Conservation (phyloP, 2,797 vertebrate genomes). For the Bufotes viridis region DNA sequence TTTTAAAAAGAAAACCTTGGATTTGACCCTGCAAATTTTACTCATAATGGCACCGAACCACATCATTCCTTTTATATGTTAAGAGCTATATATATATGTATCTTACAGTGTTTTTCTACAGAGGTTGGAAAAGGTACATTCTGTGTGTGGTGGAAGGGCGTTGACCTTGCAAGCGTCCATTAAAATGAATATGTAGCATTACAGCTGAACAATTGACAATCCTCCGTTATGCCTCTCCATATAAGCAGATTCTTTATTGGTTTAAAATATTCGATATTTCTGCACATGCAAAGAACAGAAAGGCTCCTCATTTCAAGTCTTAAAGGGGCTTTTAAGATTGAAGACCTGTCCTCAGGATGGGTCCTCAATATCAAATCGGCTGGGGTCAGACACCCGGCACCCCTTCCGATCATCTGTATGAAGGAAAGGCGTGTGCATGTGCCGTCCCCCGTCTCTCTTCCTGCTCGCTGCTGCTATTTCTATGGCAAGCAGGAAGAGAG, state of each 20-base stretch:
- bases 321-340: too few species aligned
- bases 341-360: too few species aligned
- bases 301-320: too few species aligned
- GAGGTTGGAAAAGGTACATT: slow-evolving; percentile 16
- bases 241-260: not conserved
- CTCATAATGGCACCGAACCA: slow-evolving; percentile 22
- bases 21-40: slow-evolving; percentile 8
- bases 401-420: too few species aligned
- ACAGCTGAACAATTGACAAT: not conserved
- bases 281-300: too few species aligned
- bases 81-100: slow-evolving; percentile 3
- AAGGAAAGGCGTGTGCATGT: too few species aligned
- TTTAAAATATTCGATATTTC: not conserved
- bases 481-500: too few species aligned
- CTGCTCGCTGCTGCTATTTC: too few species aligned
- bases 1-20: slow-evolving; percentile 14
- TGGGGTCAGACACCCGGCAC: too few species aligned
- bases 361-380: too few species aligned
- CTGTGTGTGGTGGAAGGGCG: not conserved
- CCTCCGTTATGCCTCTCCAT: not conserved
- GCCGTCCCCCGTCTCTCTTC: too few species aligned
- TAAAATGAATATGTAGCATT: not conserved
- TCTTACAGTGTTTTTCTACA: not conserved
- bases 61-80: not conserved
- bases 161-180: slow-evolving; percentile 28